phyloP scores from a whole-genome alignment of 2,113 vertebrate species.

The Psittacus erithacus region DNA sequence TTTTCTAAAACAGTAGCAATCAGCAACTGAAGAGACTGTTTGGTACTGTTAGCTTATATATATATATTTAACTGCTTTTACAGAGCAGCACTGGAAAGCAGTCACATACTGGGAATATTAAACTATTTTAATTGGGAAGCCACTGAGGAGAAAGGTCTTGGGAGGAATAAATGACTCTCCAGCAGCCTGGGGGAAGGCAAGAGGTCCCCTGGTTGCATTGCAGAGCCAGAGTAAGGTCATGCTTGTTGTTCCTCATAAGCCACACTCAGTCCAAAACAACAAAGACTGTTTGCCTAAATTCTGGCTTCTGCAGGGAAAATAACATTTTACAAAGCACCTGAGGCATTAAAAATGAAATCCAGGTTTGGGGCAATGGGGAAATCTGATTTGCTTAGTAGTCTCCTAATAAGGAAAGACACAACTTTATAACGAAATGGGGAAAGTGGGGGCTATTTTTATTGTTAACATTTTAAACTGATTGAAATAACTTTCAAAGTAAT shows the following conservation, averaged over 20 bases:
- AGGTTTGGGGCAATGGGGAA: rapidly evolving
- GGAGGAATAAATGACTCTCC: not conserved
- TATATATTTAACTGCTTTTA: not conserved
- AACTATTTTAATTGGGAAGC: not conserved
- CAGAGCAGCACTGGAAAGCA: not conserved
- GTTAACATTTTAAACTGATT: not conserved
- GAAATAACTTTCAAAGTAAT: not conserved
- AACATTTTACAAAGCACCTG: not conserved
- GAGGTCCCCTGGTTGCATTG: not conserved
- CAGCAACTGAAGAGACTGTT: not conserved
- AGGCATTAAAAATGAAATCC: not conserved
- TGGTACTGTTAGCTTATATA: not conserved
- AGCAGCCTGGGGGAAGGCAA: not conserved
- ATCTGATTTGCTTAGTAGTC: not conserved
- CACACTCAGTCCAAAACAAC: not conserved
- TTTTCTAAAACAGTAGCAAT: not conserved
- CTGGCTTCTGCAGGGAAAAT: not conserved
- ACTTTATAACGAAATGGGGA: not conserved
- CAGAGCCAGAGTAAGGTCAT: not conserved
- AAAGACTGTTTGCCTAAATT: not conserved
- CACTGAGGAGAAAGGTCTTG: not conserved
- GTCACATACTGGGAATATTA: not conserved
- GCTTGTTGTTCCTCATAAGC: not conserved
- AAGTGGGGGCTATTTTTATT: not conserved
- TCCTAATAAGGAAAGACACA: not conserved